These are phyloP conservation scores for Mythimna loreyi DNA, from an alignment of 2,888 invertebrate species.

Conservation along the genomic window DNA sequence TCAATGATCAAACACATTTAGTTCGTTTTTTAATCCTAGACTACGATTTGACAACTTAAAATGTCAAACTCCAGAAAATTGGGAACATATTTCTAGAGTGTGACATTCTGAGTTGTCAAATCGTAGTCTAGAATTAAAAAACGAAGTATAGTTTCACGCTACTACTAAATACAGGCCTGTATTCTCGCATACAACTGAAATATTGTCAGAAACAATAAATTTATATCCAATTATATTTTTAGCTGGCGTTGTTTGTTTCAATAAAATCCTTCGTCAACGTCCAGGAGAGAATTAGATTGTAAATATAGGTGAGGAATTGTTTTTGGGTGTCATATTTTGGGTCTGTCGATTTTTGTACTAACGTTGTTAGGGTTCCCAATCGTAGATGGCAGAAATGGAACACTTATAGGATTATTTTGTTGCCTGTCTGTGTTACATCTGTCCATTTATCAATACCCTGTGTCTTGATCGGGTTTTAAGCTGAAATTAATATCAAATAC, in stretches of 20 bases:
- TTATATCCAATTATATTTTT: constrained; percentile 54
- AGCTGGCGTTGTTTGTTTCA: constrained; percentile 32
- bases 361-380: too few species aligned
- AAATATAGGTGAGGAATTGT: constrained; percentile 21
- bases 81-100: too few species aligned
- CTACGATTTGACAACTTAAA: too few species aligned
- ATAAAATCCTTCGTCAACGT: constrained; percentile 51
- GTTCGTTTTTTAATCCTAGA: too few species aligned
- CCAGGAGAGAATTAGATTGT: constrained; percentile 47
- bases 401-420: too few species aligned
- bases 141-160: neutral
- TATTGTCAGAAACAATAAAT: constrained; percentile 57
- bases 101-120: too few species aligned
- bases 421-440: neutral
- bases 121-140: too few species aligned
- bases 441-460: too few species aligned
- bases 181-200: constrained; percentile 45
- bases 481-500: too few species aligned
- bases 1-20: neutral
- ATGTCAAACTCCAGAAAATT: too few species aligned
- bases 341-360: neutral
- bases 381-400: too few species aligned
- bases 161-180: constrained; percentile 37
- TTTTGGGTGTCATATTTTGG: constrained; percentile 4
- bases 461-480: too few species aligned